Percentiles rank a stretch among this genome's conserved stretches.
These are phyloP conservation scores for Lymantria dispar DNA, from an alignment of 2,888 invertebrate genomes.

Conservation along the genomic window DNA sequence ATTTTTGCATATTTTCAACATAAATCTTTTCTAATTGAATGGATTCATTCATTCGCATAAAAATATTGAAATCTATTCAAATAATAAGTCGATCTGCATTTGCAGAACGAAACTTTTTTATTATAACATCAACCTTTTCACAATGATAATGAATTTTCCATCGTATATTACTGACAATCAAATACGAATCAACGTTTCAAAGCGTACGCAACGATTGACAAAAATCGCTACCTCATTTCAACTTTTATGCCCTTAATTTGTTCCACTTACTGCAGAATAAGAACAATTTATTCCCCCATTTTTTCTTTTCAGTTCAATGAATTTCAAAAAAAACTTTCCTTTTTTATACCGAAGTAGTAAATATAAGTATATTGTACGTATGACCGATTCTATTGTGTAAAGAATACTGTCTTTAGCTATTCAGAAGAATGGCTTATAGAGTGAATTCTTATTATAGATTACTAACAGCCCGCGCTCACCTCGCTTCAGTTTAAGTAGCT, in stretches of 20 bases:
- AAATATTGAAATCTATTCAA: no score
- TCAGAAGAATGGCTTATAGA: no score
- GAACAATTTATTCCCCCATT: slow-evolving; percentile 53
- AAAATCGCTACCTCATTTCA: slow-evolving; percentile 64
- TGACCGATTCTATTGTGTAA: no score
- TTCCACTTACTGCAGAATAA: slow-evolving; percentile 55
- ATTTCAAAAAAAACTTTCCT: slow-evolving; percentile 34
- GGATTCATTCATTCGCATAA: no score
- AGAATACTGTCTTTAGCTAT: no score
- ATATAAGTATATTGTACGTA: no score
- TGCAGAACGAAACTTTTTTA: background rate
- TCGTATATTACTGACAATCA: slow-evolving; percentile 26
- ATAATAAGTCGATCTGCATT: background rate
- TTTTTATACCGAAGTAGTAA: background rate
- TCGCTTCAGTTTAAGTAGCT: no score
- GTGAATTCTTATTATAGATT: no score
- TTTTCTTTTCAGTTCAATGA: slow-evolving; percentile 52
- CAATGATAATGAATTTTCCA: slow-evolving; percentile 9
- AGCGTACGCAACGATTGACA: slow-evolving; percentile 50
- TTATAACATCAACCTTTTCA: background rate
- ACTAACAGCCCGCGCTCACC: no score
- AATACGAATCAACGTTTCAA: slow-evolving; percentile 35
- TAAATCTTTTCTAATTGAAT: no score
- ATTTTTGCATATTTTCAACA: no score
- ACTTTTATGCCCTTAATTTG: slow-evolving; percentile 73